Conservation (phyloP, 2,888 invertebrate species). For the Macroteleia sp. region DNA sequence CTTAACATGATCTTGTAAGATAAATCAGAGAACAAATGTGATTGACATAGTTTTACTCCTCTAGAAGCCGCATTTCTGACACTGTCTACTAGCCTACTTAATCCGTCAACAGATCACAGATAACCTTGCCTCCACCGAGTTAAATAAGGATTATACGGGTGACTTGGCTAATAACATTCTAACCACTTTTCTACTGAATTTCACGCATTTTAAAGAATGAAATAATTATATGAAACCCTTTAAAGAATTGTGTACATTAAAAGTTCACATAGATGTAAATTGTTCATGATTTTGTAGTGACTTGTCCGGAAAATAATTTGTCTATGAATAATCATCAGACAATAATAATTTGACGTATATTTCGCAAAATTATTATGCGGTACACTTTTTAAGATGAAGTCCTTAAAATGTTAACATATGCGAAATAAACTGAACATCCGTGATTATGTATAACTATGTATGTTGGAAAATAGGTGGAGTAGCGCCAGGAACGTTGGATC, state of each 20-base stretch:
- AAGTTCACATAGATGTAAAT: too few relatives aligned
- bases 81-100: slow-evolving; percentile 55
- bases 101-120: slow-evolving; percentile 76
- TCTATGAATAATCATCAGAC: too few relatives aligned
- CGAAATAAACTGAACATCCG: slow-evolving; percentile 48
- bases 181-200: slow-evolving; percentile 20
- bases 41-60: slow-evolving; percentile 15
- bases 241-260: too few relatives aligned
- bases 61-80: slow-evolving; percentile 1
- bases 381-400: too few relatives aligned
- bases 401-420: slow-evolving; percentile 19
- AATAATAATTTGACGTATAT: too few relatives aligned
- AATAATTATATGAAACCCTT: too few relatives aligned
- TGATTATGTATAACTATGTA: slow-evolving; percentile 41
- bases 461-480: slow-evolving; percentile 62
- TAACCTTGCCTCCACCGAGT: slow-evolving; percentile 70
- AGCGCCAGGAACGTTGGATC: slow-evolving; percentile 79
- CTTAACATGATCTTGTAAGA: slow-evolving; percentile 34
- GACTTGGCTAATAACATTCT: slow-evolving; percentile 69
- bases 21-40: slow-evolving; percentile 4
- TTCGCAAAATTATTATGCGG: too few relatives aligned
- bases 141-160: slow-evolving; percentile 79
- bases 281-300: too few relatives aligned
- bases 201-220: slow-evolving; percentile 16
- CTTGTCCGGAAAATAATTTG: too few relatives aligned